phyloP scores from a whole-genome alignment of 1,140 invertebrate species.

The Nomia melanderi region DNA sequence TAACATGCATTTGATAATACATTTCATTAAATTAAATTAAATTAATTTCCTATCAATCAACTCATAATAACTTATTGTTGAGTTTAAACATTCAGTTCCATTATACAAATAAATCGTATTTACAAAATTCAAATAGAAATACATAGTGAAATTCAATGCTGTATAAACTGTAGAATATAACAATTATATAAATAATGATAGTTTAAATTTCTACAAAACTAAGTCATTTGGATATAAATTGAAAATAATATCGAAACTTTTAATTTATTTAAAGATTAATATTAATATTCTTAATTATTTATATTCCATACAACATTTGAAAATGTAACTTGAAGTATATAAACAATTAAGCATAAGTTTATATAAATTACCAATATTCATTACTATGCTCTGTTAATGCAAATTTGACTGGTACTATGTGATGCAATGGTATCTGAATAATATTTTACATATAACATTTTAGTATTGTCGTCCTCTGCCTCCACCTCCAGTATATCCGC shows the following conservation, averaged over 20 bases:
- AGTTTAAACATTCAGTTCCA: not conserved
- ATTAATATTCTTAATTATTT: not conserved
- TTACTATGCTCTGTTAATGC: constrained; percentile 26
- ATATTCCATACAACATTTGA: not conserved
- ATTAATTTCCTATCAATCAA: constrained; percentile 1
- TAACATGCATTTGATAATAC: not conserved
- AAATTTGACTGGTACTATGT: not conserved
- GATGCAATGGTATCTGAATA: not conserved
- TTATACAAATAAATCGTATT: constrained; percentile 26
- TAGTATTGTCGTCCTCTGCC: constrained; percentile 54
- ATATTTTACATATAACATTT: constrained; percentile 26
- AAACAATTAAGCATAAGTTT: constrained; percentile 15
- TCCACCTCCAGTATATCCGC: constrained; percentile 69
- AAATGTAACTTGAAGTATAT: not conserved
- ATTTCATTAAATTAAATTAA: constrained; percentile 25
- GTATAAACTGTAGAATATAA: not conserved
- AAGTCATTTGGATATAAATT: not conserved
- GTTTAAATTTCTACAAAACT: not conserved
- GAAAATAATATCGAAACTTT: constrained; percentile 7
- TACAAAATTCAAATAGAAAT: constrained; percentile 14
- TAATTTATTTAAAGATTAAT: constrained; percentile 18
- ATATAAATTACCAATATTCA: constrained; percentile 20
- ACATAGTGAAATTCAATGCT: constrained; percentile 2
- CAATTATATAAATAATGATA: constrained; percentile 19
- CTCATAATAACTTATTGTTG: not conserved